Conservation (phyloP, 2,797 vertebrate species). For the Neoniphon sammara region DNA sequence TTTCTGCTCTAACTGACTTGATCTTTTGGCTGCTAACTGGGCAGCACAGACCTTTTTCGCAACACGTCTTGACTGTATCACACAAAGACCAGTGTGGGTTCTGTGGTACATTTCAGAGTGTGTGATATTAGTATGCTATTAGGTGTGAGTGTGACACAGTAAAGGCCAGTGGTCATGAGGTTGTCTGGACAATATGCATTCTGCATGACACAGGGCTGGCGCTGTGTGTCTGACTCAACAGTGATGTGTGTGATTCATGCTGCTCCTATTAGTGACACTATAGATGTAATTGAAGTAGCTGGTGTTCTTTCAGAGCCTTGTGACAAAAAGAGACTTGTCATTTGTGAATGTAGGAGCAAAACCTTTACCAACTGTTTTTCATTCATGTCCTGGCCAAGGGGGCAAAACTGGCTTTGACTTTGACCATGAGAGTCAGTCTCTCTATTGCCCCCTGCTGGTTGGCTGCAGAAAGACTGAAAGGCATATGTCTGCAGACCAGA, state of each 20-base stretch:
- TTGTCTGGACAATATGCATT: slow-evolving; percentile 35
- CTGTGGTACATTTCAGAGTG: slow-evolving; percentile 2
- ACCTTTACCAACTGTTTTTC: neutral
- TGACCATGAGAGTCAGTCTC: too few species aligned
- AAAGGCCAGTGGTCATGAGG: slow-evolving; percentile 62
- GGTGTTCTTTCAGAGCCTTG: slow-evolving; percentile 46
- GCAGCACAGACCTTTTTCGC: too few species aligned
- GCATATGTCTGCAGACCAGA: too few species aligned
- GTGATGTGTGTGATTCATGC: slow-evolving; percentile 61
- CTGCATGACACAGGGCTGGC: slow-evolving; percentile 48
- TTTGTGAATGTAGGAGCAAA: slow-evolving; percentile 16
- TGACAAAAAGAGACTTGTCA: slow-evolving; percentile 16
- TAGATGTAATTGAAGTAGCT: slow-evolving; percentile 59
- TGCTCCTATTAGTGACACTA: slow-evolving; percentile 50
- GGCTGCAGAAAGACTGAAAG: too few species aligned
- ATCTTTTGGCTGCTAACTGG: too few species aligned
- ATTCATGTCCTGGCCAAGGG: too few species aligned
- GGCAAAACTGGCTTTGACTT: too few species aligned
- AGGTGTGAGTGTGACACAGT: slow-evolving; percentile 38
- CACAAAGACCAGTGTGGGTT: neutral
- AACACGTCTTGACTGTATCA: neutral
- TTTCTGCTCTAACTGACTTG: slow-evolving; percentile 6
- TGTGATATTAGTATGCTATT: slow-evolving; percentile 21
- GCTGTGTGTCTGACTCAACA: slow-evolving; percentile 45
- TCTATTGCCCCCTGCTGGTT: too few species aligned